Evolutionary conservation across 2,113 vertebrate species (phyloP).

Genomic region (Mionectes macconnelli): DNA sequence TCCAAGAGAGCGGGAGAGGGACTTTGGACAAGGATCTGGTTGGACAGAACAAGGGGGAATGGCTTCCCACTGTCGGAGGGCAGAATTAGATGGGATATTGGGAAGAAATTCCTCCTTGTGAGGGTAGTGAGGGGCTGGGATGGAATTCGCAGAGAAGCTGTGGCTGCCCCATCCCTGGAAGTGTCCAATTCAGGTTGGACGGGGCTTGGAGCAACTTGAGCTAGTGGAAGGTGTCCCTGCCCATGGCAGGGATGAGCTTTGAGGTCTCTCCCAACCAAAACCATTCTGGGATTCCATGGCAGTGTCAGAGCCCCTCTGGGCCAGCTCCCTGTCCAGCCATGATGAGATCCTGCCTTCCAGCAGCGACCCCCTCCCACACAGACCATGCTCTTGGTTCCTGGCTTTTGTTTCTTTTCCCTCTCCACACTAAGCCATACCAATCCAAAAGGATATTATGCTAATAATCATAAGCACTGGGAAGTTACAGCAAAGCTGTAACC

Average conservation of each 20-base stretch:
- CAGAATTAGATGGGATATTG: fast-evolving
- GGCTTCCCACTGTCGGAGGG: not conserved
- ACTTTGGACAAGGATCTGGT: fast-evolving
- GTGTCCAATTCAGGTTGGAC: not conserved
- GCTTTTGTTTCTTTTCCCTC: not conserved
- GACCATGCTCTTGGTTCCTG: fast-evolving
- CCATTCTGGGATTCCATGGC: not conserved
- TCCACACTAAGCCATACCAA: not conserved
- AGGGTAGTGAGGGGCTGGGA: fast-evolving
- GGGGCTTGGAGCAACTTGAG: not conserved
- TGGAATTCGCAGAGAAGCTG: not conserved
- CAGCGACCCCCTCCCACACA: not conserved
- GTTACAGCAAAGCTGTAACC: not conserved
- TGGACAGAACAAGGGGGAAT: not conserved
- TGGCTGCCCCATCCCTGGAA: not conserved
- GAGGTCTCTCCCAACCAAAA: not conserved
- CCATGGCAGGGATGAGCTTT: not conserved
- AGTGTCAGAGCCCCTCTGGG: not conserved
- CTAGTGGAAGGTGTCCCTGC: not conserved
- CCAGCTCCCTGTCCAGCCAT: not conserved
- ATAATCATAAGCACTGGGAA: not conserved
- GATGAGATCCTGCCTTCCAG: not conserved
- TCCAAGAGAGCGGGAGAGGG: not conserved
- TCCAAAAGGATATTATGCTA: not conserved
- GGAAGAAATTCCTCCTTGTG: not conserved